Evolutionary conservation across 2,888 invertebrate species (phyloP).

Genomic region (Hirudinaria manillensis): DNA sequence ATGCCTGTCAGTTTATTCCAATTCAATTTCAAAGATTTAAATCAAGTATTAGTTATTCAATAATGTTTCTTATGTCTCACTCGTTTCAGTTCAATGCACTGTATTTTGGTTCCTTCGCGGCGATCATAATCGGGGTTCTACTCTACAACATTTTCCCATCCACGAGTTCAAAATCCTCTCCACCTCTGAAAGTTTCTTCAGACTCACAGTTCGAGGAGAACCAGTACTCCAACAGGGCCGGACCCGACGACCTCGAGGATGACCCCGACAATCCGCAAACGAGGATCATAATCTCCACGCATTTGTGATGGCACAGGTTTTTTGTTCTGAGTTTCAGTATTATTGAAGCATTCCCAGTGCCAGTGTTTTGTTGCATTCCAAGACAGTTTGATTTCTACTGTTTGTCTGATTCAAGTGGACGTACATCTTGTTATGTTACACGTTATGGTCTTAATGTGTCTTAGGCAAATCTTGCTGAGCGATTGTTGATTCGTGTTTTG

Average conservation of each 20-base stretch:
- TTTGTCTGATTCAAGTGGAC: too few species aligned
- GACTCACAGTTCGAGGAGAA: background rate
- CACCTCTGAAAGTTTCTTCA: too few species aligned
- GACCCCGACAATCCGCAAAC: too few species aligned
- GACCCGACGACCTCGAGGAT: background rate
- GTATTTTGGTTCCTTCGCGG: constrained; percentile 72
- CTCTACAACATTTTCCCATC: constrained; percentile 55
- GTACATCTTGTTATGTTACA: too few species aligned
- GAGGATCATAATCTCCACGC: too few species aligned
- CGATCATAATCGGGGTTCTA: constrained; percentile 70
- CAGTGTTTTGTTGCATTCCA: too few species aligned
- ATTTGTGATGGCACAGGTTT: background rate
- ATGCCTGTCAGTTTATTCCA: too few species aligned
- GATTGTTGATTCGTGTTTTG: too few species aligned
- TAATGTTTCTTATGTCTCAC: constrained; percentile 45
- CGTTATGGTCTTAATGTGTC: too few species aligned
- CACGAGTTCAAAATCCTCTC: background rate
- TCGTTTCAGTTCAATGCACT: constrained; percentile 71
- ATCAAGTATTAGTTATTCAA: constrained; percentile 9
- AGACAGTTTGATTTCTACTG: too few species aligned
- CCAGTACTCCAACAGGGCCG: background rate
- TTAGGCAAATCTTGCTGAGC: too few species aligned
- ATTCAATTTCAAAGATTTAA: background rate
- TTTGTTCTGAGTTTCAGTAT: background rate
- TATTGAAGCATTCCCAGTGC: too few species aligned